Base-by-base conservation (phyloP, 2,888 invertebrate genomes). In the Aradus depressus region DNA sequence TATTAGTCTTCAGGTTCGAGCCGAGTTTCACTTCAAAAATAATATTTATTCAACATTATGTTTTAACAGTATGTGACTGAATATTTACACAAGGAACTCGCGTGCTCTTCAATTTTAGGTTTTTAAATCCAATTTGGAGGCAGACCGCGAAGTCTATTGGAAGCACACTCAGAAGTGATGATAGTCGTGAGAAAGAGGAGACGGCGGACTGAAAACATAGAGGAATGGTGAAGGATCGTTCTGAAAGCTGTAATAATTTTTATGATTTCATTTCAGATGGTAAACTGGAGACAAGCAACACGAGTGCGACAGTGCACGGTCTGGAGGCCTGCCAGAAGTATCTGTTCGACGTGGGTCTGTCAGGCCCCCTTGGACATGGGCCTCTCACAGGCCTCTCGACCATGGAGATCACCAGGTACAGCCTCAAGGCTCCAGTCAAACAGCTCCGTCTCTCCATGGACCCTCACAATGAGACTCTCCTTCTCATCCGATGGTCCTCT, bases 291-390 rank as follows among this genome's bases (percentile, higher is more conserved):
- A 80, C 80, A 0, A 66, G 68, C 6, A 71, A 75, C 47, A 69
- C 75, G 2, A 73, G 73, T 8, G 69, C 75, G 2, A 68, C 73
- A 1, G 68, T 88, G 8, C 70, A 72, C 3, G 71, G 77, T 37
- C 65, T 89, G 58, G 75, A 80, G 57, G 76, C 84, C 1, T 90
- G 89, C 60, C 81, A 84, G 63, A 74, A 72, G 1, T 88, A 88
- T 64, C 66, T 80, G 48, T 80, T 88, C 64, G 75, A 77, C 3
- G 79, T 86, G 3, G 83, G 81, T 1, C 66, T 81, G 2, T 64
- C 80, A 10, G 75, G 74, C 0, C 79, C 81, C 0, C 65, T 71
- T 25, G 84, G 84, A 1, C 66, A 72, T n/a, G 81, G 81, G 4
- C 84, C 83, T 1, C 66, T 85, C 37, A 68, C 70, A 25, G 67